Evolutionary conservation across 2,113 vertebrate genomes (phyloP).

Genomic region (Euleptes europaea): DNA sequence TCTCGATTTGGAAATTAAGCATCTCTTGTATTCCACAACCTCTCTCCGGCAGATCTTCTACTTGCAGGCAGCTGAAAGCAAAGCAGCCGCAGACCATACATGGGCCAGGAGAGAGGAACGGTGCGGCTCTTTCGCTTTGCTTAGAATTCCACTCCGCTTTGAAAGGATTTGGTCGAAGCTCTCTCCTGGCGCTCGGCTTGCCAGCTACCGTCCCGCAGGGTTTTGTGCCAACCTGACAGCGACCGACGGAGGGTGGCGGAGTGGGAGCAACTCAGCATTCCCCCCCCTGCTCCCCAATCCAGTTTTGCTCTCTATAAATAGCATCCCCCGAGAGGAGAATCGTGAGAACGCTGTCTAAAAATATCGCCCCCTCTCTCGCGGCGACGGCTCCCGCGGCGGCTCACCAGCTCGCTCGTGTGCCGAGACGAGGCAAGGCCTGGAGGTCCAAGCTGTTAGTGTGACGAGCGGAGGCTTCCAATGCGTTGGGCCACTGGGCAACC

Average conservation of each 20-base stretch:
- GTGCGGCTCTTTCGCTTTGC: neutral
- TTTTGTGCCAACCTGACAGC: neutral
- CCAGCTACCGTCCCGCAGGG: neutral
- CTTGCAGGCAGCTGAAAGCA: neutral
- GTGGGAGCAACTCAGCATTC: neutral
- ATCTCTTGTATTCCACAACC: too few species aligned
- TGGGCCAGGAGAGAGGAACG: neutral
- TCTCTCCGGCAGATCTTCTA: neutral
- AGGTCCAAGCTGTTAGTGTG: neutral
- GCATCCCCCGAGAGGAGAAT: conserved; percentile 38
- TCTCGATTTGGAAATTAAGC: too few species aligned
- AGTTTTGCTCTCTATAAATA: conserved; percentile 54
- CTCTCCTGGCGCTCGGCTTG: neutral
- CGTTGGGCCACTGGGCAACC: neutral
- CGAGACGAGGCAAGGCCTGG: neutral
- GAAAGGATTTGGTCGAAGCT: neutral
- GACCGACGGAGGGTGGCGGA: neutral
- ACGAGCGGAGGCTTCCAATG: neutral
- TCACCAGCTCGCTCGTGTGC: neutral
- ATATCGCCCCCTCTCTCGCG: conserved; percentile 28
- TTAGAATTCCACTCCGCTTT: neutral
- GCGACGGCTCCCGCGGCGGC: neutral
- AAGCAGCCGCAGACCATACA: neutral
- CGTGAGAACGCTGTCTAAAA: conserved; percentile 54
- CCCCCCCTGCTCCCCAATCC: conserved; percentile 17